phyloP scores from a whole-genome alignment of 1,140 invertebrate species.

The Drosophila baimaii region DNA sequence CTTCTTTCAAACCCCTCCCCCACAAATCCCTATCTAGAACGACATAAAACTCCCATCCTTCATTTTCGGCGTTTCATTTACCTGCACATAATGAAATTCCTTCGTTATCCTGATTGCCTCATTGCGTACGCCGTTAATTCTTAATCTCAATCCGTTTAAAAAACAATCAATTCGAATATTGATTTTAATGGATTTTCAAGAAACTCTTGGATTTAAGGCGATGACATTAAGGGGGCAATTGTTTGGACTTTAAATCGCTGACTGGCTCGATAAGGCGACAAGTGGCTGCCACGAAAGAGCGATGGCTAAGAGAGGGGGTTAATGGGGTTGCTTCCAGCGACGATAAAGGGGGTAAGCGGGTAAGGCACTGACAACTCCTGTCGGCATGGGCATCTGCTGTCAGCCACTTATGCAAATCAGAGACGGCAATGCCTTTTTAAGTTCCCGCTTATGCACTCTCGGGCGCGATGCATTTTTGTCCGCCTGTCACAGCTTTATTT shows the following conservation, averaged over 20 bases:
- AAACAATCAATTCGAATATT: conserved; percentile 44
- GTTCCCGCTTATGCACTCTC: conserved; percentile 70
- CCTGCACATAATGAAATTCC: conserved; percentile 28
- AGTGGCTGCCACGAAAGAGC: background rate
- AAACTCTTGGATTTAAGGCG: conserved; percentile 7
- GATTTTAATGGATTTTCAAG: conserved; percentile 31
- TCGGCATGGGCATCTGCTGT: conserved; percentile 51
- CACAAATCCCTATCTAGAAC: background rate
- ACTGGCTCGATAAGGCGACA: conserved; percentile 15
- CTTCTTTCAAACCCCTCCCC: too few relatives aligned
- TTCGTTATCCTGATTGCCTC: conserved; percentile 24
- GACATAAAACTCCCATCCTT: background rate
- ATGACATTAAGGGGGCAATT: conserved; percentile 19
- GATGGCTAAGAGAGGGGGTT: conserved; percentile 2
- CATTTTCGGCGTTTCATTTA: conserved; percentile 3
- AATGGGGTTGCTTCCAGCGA: background rate
- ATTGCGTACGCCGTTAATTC: conserved; percentile 25
- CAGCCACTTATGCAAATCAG: conserved; percentile 76
- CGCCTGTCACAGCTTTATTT: conserved; percentile 3
- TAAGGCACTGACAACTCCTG: conserved; percentile 35
- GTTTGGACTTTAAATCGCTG: conserved; percentile 25
- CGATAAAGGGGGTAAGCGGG: background rate
- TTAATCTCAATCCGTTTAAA: conserved; percentile 37
- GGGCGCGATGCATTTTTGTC: conserved; percentile 20
- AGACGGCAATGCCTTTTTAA: conserved; percentile 72